These are phyloP conservation scores for Lateolabrax maculatus DNA, from an alignment of 2,797 vertebrate genomes.

Conservation along the genomic window DNA sequence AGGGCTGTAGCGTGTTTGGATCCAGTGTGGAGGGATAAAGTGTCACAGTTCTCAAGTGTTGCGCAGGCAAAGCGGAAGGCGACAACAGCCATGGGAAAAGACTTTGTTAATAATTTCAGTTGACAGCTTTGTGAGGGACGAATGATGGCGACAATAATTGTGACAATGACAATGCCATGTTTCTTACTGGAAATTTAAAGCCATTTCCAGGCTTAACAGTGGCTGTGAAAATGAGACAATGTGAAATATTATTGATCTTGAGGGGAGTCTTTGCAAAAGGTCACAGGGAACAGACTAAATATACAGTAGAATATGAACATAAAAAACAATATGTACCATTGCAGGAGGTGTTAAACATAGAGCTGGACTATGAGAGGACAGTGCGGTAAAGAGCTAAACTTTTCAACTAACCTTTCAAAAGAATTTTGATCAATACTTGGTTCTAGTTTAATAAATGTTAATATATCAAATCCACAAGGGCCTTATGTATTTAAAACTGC, in stretches of 20 bases:
- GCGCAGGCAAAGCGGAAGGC: slow-evolving; percentile 12
- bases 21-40: slow-evolving; percentile 30
- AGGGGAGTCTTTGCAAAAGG: neutral
- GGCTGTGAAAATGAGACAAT: neutral
- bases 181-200: slow-evolving; percentile 7
- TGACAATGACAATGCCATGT: slow-evolving; percentile 16
- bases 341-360: neutral
- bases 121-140: slow-evolving; percentile 38
- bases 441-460: neutral
- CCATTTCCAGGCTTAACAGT: slow-evolving; percentile 13
- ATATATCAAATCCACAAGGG: neutral
- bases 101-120: slow-evolving; percentile 45
- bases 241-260: slow-evolving; percentile 8
- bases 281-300: neutral
- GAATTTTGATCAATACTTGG: neutral
- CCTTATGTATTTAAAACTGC: slow-evolving; percentile 3
- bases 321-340: neutral
- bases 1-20: slow-evolving; percentile 25
- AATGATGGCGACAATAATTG: slow-evolving; percentile 16
- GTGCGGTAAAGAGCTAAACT: neutral
- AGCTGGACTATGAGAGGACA: neutral
- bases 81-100: slow-evolving; percentile 30
- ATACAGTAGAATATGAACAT: neutral
- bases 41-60: slow-evolving; percentile 10
- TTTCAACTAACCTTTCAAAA: neutral